These are phyloP conservation scores for Stegodyphus mimosarum DNA, from an alignment of 1,140 invertebrate genomes.

Conservation along the genomic window DNA sequence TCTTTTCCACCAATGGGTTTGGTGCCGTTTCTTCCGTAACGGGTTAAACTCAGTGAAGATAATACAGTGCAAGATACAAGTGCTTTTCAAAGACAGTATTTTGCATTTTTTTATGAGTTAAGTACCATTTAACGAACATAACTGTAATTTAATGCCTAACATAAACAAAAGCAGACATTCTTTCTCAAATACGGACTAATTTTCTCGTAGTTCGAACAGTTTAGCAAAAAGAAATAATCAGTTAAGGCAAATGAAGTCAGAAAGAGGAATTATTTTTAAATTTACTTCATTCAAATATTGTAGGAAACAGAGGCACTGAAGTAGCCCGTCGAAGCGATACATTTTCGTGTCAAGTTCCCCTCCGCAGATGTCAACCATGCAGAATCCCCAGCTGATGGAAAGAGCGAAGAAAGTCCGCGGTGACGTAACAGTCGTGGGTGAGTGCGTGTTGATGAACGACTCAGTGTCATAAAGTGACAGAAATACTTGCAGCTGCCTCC, in stretches of 20 bases:
- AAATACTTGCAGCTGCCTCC: conserved; percentile 1
- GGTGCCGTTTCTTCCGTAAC: too few species aligned
- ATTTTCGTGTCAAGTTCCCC: not conserved
- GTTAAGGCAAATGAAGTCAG: not conserved
- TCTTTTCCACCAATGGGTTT: too few species aligned
- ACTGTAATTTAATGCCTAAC: too few species aligned
- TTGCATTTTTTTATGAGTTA: too few species aligned
- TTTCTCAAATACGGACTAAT: not conserved
- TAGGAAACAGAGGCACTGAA: not conserved
- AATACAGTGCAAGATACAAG: too few species aligned
- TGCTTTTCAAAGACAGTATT: too few species aligned
- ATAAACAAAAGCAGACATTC: too few species aligned
- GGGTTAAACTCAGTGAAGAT: too few species aligned
- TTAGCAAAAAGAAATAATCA: not conserved
- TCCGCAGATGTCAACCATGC: too few species aligned
- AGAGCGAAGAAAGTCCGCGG: not conserved
- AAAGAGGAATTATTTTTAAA: not conserved
- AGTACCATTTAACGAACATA: too few species aligned
- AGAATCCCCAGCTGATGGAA: not conserved
- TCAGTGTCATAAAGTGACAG: not conserved
- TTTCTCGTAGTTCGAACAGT: not conserved
- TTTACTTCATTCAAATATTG: not conserved
- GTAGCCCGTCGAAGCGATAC: not conserved
- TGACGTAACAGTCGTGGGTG: conserved; percentile 27
- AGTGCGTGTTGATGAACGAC: conserved; percentile 8